These are phyloP conservation scores for Aldabrachelys gigantea DNA, from an alignment of 2,113 vertebrate genomes.

Conservation along the genomic window DNA sequence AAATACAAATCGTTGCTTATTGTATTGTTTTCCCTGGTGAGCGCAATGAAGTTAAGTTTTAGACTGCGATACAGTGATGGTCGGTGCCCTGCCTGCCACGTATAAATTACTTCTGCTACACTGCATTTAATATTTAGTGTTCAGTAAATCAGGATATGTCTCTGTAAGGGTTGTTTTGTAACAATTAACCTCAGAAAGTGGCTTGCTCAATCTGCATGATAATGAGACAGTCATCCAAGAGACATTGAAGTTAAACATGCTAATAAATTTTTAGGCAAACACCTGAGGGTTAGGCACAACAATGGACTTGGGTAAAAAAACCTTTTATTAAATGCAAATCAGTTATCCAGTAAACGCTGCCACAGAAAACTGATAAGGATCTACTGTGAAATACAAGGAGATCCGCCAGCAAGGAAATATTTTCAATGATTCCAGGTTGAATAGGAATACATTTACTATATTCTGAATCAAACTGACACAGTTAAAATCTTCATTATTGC, in stretches of 20 bases:
- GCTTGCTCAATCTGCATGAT: slow-evolving; percentile 60
- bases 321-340: slow-evolving; percentile 71
- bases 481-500: slow-evolving; percentile 27
- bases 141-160: slow-evolving; percentile 24
- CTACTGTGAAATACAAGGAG: slow-evolving; percentile 2
- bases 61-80: neutral
- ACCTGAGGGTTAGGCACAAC: slow-evolving; percentile 67
- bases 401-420: neutral
- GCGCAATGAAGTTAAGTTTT: neutral
- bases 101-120: neutral
- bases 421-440: neutral
- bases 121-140: neutral
- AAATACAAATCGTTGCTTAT: neutral
- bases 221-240: slow-evolving; percentile 65
- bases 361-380: neutral
- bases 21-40: neutral
- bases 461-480: slow-evolving; percentile 19
- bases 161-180: slow-evolving; percentile 28
- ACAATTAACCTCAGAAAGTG: slow-evolving; percentile 61
- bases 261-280: slow-evolving; percentile 69
- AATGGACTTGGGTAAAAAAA: slow-evolving; percentile 34
- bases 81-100: neutral
- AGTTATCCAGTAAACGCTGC: slow-evolving; percentile 41
- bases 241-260: slow-evolving; percentile 43
- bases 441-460: neutral